Evolutionary conservation across 37 sponge, comb jelly and placozoan genomes (phyloP).

Genomic region (Crambe crambe): DNA sequence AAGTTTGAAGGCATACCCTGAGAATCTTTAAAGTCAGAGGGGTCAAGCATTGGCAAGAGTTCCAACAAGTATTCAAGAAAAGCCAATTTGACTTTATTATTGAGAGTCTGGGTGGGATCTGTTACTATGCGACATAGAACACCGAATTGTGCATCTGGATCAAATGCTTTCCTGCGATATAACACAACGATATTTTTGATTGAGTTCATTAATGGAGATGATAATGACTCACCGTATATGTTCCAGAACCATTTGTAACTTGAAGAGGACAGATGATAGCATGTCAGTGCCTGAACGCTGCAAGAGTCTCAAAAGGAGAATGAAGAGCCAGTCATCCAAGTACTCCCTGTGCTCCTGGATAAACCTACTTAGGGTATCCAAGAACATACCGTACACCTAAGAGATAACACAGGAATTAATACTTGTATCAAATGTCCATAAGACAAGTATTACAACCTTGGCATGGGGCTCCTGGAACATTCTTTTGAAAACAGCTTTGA

Average conservation of each 20-base stretch:
- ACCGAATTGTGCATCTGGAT: constrained; percentile 57
- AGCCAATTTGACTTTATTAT: constrained; percentile 72
- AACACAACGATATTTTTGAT: neutral
- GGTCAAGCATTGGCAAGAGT: constrained; percentile 65
- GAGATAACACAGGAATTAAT: neutral
- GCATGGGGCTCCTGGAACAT: constrained; percentile 77
- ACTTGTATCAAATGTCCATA: neutral
- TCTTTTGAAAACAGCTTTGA: constrained; percentile 68
- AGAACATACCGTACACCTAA: constrained; percentile 76
- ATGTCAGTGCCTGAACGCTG: constrained; percentile 77
- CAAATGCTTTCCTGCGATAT: constrained; percentile 59
- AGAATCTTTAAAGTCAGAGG: constrained; percentile 57
- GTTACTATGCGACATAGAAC: constrained; percentile 66
- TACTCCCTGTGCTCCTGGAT: constrained; percentile 56
- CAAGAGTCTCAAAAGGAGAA: constrained; percentile 65
- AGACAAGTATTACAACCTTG: constrained; percentile 31
- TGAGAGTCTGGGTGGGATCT: constrained; percentile 83
- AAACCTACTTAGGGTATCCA: constrained; percentile 63
- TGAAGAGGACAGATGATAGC: constrained; percentile 61
- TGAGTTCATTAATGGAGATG: neutral
- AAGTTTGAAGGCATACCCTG: constrained; percentile 26
- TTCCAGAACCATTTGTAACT: constrained; percentile 63
- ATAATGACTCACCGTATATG: constrained; percentile 40
- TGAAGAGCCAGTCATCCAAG: constrained; percentile 80
- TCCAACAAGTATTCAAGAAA: constrained; percentile 75